Percentiles rank a stretch among this genome's conserved stretches.
Conservation (phyloP, 2,888 invertebrate species). For the Spatulosminthurus flaviceps region DNA sequence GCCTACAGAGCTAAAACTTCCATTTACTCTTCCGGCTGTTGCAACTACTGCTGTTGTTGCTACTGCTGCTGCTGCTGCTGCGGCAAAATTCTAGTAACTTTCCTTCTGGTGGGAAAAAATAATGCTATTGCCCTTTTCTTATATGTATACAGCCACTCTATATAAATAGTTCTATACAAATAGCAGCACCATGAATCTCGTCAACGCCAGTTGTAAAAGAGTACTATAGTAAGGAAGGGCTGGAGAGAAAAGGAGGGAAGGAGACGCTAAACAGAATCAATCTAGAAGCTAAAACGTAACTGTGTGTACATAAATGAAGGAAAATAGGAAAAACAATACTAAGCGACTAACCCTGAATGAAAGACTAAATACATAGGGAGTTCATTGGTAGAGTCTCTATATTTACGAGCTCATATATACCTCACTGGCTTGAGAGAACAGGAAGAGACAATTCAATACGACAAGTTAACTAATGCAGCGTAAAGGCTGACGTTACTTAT, state of each 20-base stretch:
- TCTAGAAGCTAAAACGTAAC: not conserved
- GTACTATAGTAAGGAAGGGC: not conserved
- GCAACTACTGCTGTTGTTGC: too few species aligned
- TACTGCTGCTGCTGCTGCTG: too few species aligned
- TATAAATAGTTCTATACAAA: not conserved
- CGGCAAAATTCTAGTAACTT: not conserved
- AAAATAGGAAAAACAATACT: not conserved
- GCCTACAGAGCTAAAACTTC: not conserved
- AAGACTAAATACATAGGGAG: not conserved
- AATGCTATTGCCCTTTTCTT: not conserved
- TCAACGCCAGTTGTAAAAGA: too few species aligned
- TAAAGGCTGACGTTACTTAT: not conserved
- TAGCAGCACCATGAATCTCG: not conserved
- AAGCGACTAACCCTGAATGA: not conserved
- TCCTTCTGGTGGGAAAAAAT: not conserved
- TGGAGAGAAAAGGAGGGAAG: not conserved
- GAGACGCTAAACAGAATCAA: constrained; percentile 9
- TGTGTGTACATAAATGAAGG: too few species aligned
- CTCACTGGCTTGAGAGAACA: constrained; percentile 14
- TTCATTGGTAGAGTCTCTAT: not conserved
- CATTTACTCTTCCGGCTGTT: constrained; percentile 1
- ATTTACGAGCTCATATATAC: constrained; percentile 2
- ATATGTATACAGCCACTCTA: not conserved
- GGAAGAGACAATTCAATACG: constrained; percentile 22
- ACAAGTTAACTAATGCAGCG: constrained; percentile 30